phyloP scores from a whole-genome alignment of 2,113 vertebrate genomes.

The Albula glossodonta region DNA sequence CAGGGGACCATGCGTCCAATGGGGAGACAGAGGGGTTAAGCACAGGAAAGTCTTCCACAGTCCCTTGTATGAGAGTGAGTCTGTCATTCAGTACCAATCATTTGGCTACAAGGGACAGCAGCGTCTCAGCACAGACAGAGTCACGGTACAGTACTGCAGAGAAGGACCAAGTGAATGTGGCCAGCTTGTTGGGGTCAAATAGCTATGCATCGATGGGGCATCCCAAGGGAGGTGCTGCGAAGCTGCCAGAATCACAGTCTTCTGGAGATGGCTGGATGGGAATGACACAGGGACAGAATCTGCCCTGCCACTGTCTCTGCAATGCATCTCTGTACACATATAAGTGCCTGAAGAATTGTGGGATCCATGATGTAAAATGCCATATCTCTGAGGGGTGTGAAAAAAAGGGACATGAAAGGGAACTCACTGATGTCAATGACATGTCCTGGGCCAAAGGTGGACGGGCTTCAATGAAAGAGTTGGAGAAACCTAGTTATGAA shows the following conservation, averaged over 20 bases:
- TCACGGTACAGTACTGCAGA: constrained; percentile 38
- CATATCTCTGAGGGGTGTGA: neutral
- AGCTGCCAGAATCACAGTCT: neutral
- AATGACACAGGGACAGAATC: neutral
- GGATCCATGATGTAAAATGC: constrained; percentile 10
- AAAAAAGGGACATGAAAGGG: no score
- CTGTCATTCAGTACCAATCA: neutral
- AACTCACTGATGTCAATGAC: no score
- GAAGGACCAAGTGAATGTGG: constrained; percentile 36
- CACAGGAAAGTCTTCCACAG: neutral
- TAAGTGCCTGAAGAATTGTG: neutral
- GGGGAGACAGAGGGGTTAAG: neutral
- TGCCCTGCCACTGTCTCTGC: neutral
- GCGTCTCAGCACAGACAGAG: constrained; percentile 24
- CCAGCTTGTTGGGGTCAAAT: neutral
- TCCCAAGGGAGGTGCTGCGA: no score
- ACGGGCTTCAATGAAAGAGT: neutral
- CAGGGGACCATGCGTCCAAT: constrained; percentile 19
- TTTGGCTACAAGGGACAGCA: constrained; percentile 21
- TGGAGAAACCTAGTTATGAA: neutral
- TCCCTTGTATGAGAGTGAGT: neutral
- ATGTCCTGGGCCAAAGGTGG: neutral
- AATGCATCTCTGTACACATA: no score
- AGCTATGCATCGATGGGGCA: neutral
- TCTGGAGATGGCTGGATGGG: neutral